Percentiles rank a stretch among this genome's conserved stretches.
Conservation (phyloP, 2,888 invertebrate species). For the Andrena bicolor region DNA sequence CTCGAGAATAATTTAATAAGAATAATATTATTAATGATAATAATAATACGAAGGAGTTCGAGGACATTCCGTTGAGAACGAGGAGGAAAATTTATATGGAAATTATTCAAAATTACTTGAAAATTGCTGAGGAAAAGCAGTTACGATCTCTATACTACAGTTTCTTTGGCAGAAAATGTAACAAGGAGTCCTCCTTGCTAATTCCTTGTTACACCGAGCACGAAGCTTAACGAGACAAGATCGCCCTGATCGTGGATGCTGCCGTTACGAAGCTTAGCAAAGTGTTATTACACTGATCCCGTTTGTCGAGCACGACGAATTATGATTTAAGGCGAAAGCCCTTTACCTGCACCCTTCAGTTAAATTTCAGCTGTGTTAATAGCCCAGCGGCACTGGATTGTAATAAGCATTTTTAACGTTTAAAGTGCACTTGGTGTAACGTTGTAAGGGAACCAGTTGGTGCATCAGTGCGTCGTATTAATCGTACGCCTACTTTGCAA, state of each 20-base stretch:
- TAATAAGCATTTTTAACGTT: conserved; percentile 1
- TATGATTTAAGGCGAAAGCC: conserved; percentile 14
- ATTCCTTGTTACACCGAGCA: conserved; percentile 26
- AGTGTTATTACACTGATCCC: conserved; percentile 43
- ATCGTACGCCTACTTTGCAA: too few species aligned
- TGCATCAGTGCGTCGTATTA: too few species aligned
- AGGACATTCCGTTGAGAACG: too few species aligned
- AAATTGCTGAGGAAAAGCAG: conserved; percentile 2
- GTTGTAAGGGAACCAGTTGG: not conserved
- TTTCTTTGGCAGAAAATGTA: conserved; percentile 1
- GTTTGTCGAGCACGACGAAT: conserved; percentile 30
- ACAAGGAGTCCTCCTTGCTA: conserved; percentile 1
- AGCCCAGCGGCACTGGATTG: not conserved
- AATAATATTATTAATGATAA: too few species aligned
- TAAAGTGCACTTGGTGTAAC: too few species aligned
- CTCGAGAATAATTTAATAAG: too few species aligned
- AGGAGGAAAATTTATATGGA: too few species aligned
- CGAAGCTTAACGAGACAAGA: conserved; percentile 28
- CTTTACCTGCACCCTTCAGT: not conserved
- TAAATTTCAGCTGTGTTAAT: not conserved
- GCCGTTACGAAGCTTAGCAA: conserved; percentile 26
- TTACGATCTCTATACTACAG: not conserved
- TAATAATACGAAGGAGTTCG: too few species aligned
- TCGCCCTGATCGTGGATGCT: conserved; percentile 27
- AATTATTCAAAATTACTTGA: too few species aligned